Percentiles rank a stretch among this genome's conserved stretches.
These are phyloP conservation scores for Lagenorhynchus albirostris DNA, from an alignment of 2,113 vertebrate genomes.

Conservation along the genomic window DNA sequence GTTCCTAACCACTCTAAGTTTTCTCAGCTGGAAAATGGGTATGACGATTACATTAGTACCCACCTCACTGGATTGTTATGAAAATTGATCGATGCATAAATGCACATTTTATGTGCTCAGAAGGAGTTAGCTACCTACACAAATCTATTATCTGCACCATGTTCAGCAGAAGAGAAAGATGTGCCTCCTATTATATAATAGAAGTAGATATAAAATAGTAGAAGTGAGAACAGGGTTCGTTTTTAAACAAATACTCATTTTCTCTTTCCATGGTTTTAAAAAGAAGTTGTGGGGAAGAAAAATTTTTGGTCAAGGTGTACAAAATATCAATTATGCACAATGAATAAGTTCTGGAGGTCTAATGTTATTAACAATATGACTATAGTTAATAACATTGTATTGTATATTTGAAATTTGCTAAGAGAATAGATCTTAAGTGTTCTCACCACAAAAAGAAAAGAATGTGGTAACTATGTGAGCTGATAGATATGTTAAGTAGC, in stretches of 20 bases:
- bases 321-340: not conserved
- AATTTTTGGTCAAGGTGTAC: not conserved
- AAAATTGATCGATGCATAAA: not conserved
- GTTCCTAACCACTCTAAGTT: not conserved
- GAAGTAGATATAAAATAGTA: not conserved
- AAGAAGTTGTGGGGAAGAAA: not conserved
- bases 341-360: not conserved
- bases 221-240: not conserved
- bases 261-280: not conserved
- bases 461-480: not conserved
- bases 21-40: not conserved
- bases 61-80: not conserved
- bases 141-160: not conserved
- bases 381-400: not conserved
- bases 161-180: not conserved
- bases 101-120: not conserved
- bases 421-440: not conserved
- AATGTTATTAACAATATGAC: not conserved
- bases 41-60: not conserved
- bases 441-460: not conserved
- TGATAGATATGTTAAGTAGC: not conserved
- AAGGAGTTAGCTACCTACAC: not conserved
- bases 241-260: not conserved
- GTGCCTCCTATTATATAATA: not conserved
- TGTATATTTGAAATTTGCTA: not conserved